These are phyloP conservation scores for Sphenopsis melanotis DNA, from an alignment of 2,797 vertebrate species.

Conservation along the genomic window DNA sequence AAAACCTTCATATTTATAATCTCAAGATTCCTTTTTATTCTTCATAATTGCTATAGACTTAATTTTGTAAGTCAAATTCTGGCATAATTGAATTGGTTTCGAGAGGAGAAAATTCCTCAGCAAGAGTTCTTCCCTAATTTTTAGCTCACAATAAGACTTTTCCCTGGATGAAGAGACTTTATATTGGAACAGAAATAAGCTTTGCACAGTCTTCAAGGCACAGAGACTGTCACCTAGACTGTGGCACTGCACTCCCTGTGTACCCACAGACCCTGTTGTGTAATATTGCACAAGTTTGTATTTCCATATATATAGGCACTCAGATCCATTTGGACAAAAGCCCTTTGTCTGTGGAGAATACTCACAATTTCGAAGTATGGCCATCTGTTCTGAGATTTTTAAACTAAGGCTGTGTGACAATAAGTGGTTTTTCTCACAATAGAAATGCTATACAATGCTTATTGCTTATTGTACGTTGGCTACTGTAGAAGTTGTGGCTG, in stretches of 20 bases:
- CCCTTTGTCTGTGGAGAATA: slow-evolving; percentile 49
- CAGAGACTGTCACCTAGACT: neutral
- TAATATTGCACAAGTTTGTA: neutral
- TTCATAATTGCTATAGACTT: neutral
- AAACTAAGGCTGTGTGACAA: neutral
- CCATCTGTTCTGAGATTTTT: slow-evolving; percentile 56
- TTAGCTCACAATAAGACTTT: neutral
- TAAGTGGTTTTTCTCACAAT: neutral
- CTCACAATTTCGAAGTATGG: slow-evolving; percentile 19
- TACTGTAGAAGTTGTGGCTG: neutral
- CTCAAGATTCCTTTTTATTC: neutral
- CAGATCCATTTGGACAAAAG: slow-evolving; percentile 49
- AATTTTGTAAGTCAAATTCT: neutral
- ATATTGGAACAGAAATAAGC: neutral
- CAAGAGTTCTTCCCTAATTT: neutral
- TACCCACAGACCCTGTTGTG: neutral
- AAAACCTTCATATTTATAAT: neutral
- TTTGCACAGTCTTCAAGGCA: neutral
- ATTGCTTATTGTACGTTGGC: neutral
- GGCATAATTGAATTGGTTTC: neutral
- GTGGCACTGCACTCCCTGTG: neutral
- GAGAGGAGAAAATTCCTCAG: neutral
- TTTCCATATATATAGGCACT: slow-evolving; percentile 55
- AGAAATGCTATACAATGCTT: neutral
- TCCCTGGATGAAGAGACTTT: neutral